Evolutionary conservation across 2,113 vertebrate genomes (phyloP), one percentile per base, ranked within the genome.

Genomic region (Istiophorus platypterus): DNA sequence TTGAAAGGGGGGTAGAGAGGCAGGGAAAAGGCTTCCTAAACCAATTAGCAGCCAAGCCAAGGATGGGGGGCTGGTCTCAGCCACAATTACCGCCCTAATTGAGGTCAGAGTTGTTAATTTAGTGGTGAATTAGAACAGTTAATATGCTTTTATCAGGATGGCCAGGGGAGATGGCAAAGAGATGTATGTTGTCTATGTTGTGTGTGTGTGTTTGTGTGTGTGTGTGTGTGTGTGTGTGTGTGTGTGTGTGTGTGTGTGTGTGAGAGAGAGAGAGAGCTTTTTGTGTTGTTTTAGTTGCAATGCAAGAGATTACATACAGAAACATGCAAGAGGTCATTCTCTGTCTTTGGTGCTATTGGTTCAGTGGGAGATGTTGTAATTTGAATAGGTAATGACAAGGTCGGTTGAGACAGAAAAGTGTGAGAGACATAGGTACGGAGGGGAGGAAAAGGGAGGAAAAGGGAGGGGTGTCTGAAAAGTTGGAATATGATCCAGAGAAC

Each of bases 31-130:
- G 59, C 85, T 89, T 90, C 82, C 88, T 94, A 92, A 93, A 95
- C 93, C 91, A 94, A 95, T 95, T 94, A 94, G 80, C 78, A 82
- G 63, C 47, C 11, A 27, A 73, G 82, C 78, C 51, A 52, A 85
- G 80, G 80, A 90, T 80, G 62, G 85, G 88, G 77, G 79, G 86
- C 76, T 85, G 92, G 88, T 88, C 88, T 91, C 85, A 65, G 91
- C 93, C 92, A 93, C 95, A 95, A 94, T 94, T 94, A 95, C 87
- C 82, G 65, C 75, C 89, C 90, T 95, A 94, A 96, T 95, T 95
- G 94, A 94, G 95, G 95, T 95, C 94, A 95, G 92, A 93, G 92
- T 95, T 92, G 94, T 95, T 95, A 92, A 95, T 95, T 95, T 95
- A 93, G 93, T 94, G 92, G 92, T 92, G 91, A 96, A 95, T 95